Evolutionary conservation across 2,797 vertebrate species (phyloP).

Genomic region (Telmatherina bonti): DNA sequence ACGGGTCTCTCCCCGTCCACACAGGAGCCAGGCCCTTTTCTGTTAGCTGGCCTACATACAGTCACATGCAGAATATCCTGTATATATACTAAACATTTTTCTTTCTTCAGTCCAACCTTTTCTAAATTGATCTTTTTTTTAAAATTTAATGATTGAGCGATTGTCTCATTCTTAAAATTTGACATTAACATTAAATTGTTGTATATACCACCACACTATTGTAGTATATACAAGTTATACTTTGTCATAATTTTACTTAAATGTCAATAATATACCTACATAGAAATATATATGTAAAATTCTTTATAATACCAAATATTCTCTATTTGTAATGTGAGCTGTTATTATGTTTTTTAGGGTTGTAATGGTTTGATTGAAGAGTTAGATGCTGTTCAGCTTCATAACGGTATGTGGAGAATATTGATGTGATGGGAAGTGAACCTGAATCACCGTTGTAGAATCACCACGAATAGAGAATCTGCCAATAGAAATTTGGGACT

Average conservation of each 20-base stretch:
- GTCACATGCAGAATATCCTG: slow-evolving; percentile 74
- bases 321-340: slow-evolving; percentile 83
- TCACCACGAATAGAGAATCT: slow-evolving; percentile 53
- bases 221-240: slow-evolving; percentile 80
- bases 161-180: slow-evolving; percentile 86
- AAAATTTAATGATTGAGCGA: slow-evolving; percentile 82
- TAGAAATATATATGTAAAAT: slow-evolving; percentile 89
- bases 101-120: slow-evolving; percentile 68
- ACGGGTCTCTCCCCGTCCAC: slow-evolving; percentile 32
- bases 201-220: slow-evolving; percentile 74
- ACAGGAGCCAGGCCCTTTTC: slow-evolving; percentile 45
- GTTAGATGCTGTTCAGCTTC: slow-evolving; percentile 72
- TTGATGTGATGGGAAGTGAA: slow-evolving; percentile 58
- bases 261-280: slow-evolving; percentile 88
- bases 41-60: slow-evolving; percentile 61
- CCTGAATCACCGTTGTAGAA: slow-evolving; percentile 68
- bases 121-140: slow-evolving; percentile 64
- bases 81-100: slow-evolving; percentile 73
- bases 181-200: slow-evolving; percentile 78
- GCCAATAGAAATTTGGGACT: slow-evolving; percentile 69
- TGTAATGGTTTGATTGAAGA: slow-evolving; percentile 70
- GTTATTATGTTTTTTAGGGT: slow-evolving; percentile 74
- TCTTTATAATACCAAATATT: slow-evolving; percentile 87
- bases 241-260: slow-evolving; percentile 84
- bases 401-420: slow-evolving; percentile 66